Percentiles rank a stretch among this genome's conserved stretches.
Evolutionary conservation across 2,888 invertebrate genomes (phyloP).

Genomic region (Caenorhabditis sp.): DNA sequence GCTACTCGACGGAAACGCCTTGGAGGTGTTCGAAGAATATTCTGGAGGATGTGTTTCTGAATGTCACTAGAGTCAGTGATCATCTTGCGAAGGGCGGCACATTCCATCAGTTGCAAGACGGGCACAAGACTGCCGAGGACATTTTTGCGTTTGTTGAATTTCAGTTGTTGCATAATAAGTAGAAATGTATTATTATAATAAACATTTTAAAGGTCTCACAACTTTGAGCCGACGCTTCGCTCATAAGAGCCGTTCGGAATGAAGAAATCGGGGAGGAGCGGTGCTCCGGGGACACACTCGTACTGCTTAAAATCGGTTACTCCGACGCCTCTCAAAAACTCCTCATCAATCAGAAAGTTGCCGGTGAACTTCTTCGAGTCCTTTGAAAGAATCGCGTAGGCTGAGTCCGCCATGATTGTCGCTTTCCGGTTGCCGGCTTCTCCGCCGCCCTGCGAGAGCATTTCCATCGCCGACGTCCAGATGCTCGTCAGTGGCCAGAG

Average conservation of each 20-base stretch:
- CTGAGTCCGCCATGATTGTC: slow-evolving; percentile 84
- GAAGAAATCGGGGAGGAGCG: slow-evolving; percentile 91
- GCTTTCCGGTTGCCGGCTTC: slow-evolving; percentile 76
- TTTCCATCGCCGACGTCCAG: slow-evolving; percentile 87
- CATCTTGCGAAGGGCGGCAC: slow-evolving; percentile 63
- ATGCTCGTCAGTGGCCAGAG: slow-evolving; percentile 87
- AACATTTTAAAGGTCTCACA: slow-evolving; percentile 27
- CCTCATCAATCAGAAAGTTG: slow-evolving; percentile 93
- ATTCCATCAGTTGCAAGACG: slow-evolving; percentile 64
- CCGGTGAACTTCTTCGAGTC: slow-evolving; percentile 85
- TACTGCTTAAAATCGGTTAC: slow-evolving; percentile 89
- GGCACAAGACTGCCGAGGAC: slow-evolving; percentile 62
- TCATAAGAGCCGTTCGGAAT: slow-evolving; percentile 79
- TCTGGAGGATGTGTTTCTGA: slow-evolving; percentile 47
- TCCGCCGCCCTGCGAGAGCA: slow-evolving; percentile 81
- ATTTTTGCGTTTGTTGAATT: slow-evolving; percentile 70
- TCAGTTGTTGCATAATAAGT: slow-evolving; percentile 34
- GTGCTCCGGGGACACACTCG: slow-evolving; percentile 87
- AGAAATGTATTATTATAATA: neutral
- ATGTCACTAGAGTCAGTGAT: slow-evolving; percentile 52
- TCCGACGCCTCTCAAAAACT: slow-evolving; percentile 87
- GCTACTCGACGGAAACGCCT: slow-evolving; percentile 44
- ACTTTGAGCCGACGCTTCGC: slow-evolving; percentile 28
- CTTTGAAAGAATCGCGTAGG: slow-evolving; percentile 87
- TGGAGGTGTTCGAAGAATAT: slow-evolving; percentile 41